Evolutionary conservation across 2,113 vertebrate species (phyloP).

Genomic region (Cottus gobio): DNA sequence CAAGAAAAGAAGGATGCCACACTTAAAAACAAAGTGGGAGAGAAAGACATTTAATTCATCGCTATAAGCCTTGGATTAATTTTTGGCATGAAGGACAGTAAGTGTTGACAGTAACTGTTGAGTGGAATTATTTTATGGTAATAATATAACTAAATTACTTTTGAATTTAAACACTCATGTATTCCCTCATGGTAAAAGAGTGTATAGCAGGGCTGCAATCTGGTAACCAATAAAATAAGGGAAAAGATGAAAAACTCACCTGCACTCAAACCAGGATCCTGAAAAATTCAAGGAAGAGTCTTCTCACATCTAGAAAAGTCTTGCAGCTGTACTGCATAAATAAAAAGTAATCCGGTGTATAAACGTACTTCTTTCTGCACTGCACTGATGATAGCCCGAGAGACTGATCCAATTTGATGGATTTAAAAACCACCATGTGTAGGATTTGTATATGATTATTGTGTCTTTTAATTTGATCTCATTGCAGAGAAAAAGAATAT

Average conservation of each 20-base stretch:
- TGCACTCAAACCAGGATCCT: neutral
- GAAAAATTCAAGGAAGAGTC: neutral
- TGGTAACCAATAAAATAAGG: neutral
- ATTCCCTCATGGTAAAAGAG: neutral
- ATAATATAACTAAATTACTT: neutral
- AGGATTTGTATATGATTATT: neutral
- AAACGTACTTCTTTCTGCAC: neutral
- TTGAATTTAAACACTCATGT: neutral
- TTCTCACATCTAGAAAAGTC: neutral
- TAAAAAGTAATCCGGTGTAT: neutral
- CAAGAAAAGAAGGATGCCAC: slow-evolving; percentile 1
- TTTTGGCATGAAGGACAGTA: neutral
- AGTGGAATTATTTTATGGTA: too few relatives aligned
- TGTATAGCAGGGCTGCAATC: neutral
- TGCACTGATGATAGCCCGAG: neutral
- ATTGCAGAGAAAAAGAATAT: too few relatives aligned
- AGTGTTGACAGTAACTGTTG: neutral
- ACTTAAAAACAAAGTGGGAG: neutral
- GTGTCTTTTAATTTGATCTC: neutral
- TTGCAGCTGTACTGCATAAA: neutral
- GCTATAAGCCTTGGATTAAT: neutral
- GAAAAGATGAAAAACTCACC: neutral
- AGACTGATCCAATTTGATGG: neutral
- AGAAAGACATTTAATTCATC: neutral
- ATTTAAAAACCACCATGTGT: neutral